Percentiles rank a stretch among this genome's conserved stretches.
Evolutionary conservation across 2,797 vertebrate genomes (phyloP).

Genomic region (Clamator glandarius): DNA sequence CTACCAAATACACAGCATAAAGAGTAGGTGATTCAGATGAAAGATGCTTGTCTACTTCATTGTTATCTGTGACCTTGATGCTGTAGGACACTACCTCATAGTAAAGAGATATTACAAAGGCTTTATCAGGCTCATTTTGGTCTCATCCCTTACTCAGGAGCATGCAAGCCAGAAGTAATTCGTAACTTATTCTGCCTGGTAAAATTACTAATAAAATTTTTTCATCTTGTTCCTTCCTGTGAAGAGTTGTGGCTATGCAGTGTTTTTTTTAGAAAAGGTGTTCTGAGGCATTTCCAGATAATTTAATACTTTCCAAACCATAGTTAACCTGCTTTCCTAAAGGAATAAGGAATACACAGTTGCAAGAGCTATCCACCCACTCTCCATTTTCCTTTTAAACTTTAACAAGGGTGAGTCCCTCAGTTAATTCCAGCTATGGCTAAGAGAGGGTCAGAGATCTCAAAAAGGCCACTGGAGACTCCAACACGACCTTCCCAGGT

Average conservation of each 20-base stretch:
- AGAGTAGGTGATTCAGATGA: slow-evolving; percentile 16
- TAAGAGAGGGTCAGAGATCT: neutral
- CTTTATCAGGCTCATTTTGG: slow-evolving; percentile 36
- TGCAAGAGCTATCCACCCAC: neutral
- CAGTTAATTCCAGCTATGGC: neutral
- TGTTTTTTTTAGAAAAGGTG: neutral
- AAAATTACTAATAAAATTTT: slow-evolving; percentile 14
- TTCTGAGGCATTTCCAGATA: neutral
- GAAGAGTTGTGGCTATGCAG: neutral
- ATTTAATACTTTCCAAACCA: neutral
- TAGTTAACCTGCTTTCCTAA: neutral
- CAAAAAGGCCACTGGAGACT: neutral
- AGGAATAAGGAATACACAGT: neutral
- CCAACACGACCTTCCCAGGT: neutral
- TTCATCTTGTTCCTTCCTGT: neutral
- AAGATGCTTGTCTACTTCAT: slow-evolving; percentile 34
- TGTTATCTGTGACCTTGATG: slow-evolving; percentile 31
- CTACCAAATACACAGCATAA: neutral
- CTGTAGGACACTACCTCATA: slow-evolving; percentile 10
- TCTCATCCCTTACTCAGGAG: neutral
- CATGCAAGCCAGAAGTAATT: slow-evolving; percentile 22
- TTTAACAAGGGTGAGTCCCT: neutral
- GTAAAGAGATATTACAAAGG: slow-evolving; percentile 6
- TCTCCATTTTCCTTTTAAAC: slow-evolving; percentile 9
- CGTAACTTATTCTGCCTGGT: neutral